phyloP scores from a whole-genome alignment of 2,888 invertebrate species.

The Coelopa pilipes region DNA sequence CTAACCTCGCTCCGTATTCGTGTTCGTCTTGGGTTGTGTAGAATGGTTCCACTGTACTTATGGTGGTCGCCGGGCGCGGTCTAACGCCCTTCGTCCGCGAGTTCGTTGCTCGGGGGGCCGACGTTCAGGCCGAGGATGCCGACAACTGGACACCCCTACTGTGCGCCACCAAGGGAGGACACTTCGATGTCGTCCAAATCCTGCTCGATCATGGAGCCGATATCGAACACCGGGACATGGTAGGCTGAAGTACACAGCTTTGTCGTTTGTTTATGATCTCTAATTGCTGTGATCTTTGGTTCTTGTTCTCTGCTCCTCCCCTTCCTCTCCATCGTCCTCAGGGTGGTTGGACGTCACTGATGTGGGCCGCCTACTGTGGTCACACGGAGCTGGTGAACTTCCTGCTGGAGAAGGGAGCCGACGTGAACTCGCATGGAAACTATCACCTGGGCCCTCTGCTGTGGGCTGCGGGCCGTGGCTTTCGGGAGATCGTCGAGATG shows the following conservation, averaged over 20 bases:
- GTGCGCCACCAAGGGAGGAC: slow-evolving; percentile 91
- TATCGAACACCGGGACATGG: slow-evolving; percentile 89
- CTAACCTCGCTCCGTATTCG: not conserved
- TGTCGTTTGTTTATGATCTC: too few relatives aligned
- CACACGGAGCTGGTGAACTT: slow-evolving; percentile 79
- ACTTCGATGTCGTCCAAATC: slow-evolving; percentile 81
- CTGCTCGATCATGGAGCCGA: slow-evolving; percentile 86
- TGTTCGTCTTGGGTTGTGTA: slow-evolving; percentile 59
- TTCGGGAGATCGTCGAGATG: slow-evolving; percentile 84
- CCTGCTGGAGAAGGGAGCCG: slow-evolving; percentile 87
- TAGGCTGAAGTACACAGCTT: slow-evolving; percentile 62
- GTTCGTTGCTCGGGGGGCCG: slow-evolving; percentile 89
- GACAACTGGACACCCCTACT: slow-evolving; percentile 94
- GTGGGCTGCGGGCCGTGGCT: slow-evolving; percentile 95
- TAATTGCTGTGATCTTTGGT: not conserved
- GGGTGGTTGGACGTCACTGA: slow-evolving; percentile 97
- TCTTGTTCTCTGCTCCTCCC: not conserved
- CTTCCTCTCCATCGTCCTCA: slow-evolving; percentile 65
- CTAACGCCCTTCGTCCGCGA: slow-evolving; percentile 84
- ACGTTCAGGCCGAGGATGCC: slow-evolving; percentile 89
- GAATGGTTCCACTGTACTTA: slow-evolving; percentile 94
- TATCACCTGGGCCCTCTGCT: slow-evolving; percentile 89
- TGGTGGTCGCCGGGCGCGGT: slow-evolving; percentile 89
- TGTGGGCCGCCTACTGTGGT: slow-evolving; percentile 98
- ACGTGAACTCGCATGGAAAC: slow-evolving; percentile 95